Evolutionary conservation across 2,113 vertebrate genomes (phyloP), one percentile per base, ranked within the genome.

Genomic region (Todiramphus saurophagus): DNA sequence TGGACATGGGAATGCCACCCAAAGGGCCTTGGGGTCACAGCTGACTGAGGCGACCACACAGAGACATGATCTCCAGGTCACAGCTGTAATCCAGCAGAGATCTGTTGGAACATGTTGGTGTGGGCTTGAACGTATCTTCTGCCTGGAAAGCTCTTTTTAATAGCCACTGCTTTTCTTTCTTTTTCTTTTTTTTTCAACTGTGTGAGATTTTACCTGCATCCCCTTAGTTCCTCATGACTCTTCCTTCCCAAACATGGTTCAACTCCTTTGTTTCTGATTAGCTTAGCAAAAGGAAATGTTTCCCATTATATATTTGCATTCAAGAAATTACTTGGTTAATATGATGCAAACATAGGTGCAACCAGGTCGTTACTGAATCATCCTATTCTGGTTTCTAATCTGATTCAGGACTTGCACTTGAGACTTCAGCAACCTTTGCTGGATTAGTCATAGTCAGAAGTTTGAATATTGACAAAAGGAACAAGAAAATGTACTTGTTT

Each of bases 261-360:
- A 63, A 51, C 27, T 70, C 41, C 69, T 70, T 92, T 88, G 51
- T 74, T 76, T 73, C 43, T 39, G 27, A 66, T 56, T 19, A 63
- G 9, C 56, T 93, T 72, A 78, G 39, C 78, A 93, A 68, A 53
- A 91, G 68, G 90, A 96, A 89, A 44, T 56, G n/a, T 87, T 89
- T 83, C 56, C 44, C 43, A 64, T 56, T 15, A 43, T 33, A 19
- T 70, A 67, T 70, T 90, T 94, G 82, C n/a, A 68, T 92, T 78
- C 56, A 88, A 78, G n/a, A 86, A 64, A 73, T 74, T 1, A 91
- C 60, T 78, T 43, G 30, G 21, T 37, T 64, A 81, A 62, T 68
- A 69, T 83, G 76, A 94, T 86, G 62, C 64, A 87, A 56, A 83
- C 31, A 69, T 77, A 92, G 89, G 80, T 95, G 73, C 75, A 94